Percentiles rank a stretch among this genome's conserved stretches.
phyloP scores from a whole-genome alignment of 2,888 invertebrate genomes.

The Stenodera caucasica region DNA sequence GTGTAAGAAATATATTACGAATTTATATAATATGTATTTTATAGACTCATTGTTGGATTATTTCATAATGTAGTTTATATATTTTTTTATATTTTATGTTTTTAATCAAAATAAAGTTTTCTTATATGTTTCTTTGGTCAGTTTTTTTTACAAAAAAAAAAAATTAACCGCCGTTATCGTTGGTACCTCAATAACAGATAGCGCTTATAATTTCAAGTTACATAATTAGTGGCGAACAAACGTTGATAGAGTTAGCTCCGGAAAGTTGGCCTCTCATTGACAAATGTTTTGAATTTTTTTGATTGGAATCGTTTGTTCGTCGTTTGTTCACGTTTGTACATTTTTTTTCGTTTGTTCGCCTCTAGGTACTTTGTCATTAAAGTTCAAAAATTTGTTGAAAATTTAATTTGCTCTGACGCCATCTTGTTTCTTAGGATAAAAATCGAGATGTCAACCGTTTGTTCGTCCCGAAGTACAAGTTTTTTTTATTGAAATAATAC shows the following conservation, averaged over 20 bases:
- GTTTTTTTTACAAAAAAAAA: too few species aligned
- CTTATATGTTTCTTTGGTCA: neutral
- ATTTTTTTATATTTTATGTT: slow-evolving; percentile 1
- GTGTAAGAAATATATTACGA: neutral
- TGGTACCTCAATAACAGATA: neutral
- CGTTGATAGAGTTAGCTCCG: too few species aligned
- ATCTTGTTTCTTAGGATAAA: too few species aligned
- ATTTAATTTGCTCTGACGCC: too few species aligned
- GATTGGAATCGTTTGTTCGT: neutral
- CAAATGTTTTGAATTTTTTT: neutral
- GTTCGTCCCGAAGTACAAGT: too few species aligned
- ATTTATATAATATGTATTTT: neutral
- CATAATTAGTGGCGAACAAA: too few species aligned
- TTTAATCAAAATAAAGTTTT: neutral
- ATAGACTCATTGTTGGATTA: slow-evolving; percentile 1
- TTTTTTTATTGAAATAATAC: too few species aligned
- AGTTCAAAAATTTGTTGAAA: neutral
- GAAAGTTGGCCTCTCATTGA: neutral
- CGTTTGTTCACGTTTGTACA: neutral
- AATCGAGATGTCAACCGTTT: too few species aligned
- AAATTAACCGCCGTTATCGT: neutral
- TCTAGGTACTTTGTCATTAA: too few species aligned
- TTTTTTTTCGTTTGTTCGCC: neutral
- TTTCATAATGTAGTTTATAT: slow-evolving; percentile 3
- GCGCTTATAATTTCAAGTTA: too few species aligned